phyloP scores from a whole-genome alignment of 2,888 invertebrate genomes.

The Diarsia brunnea region DNA sequence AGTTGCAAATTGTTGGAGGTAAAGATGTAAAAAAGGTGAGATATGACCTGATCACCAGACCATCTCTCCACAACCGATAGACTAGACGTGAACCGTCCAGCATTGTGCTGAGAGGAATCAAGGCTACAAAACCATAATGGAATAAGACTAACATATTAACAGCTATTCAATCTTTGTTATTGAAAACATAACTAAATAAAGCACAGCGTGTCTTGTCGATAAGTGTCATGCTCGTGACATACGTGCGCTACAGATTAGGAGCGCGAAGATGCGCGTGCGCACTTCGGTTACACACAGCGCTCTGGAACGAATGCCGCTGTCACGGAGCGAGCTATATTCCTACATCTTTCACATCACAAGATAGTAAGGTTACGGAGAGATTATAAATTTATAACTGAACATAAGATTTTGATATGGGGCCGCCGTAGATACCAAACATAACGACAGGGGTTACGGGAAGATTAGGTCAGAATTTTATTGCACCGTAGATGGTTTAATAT shows the following conservation, averaged over 20 bases:
- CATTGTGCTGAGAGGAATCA: too few relatives aligned
- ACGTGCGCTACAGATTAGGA: constrained; percentile 60
- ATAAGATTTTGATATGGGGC: background rate
- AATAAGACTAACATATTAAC: too few relatives aligned
- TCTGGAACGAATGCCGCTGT: constrained; percentile 57
- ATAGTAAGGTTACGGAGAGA: background rate
- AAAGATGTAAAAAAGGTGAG: too few relatives aligned
- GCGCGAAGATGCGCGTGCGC: constrained; percentile 52
- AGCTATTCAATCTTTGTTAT: constrained; percentile 14
- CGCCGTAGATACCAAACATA: background rate
- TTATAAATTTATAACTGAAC: background rate
- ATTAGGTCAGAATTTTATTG: background rate
- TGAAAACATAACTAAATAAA: constrained; percentile 21
- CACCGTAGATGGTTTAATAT: background rate
- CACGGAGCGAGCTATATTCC: constrained; percentile 55
- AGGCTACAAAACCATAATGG: too few relatives aligned
- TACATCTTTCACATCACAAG: constrained; percentile 7
- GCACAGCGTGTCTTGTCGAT: background rate
- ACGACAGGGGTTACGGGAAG: background rate
- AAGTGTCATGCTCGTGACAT: constrained; percentile 65
- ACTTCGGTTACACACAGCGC: constrained; percentile 35
- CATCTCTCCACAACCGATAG: too few relatives aligned
- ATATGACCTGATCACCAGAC: too few relatives aligned
- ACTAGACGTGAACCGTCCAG: too few relatives aligned
- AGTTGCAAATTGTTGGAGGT: too few relatives aligned